Evolutionary conservation across 1,140 invertebrate species (phyloP).

Genomic region (Himalopsyche phryganea): DNA sequence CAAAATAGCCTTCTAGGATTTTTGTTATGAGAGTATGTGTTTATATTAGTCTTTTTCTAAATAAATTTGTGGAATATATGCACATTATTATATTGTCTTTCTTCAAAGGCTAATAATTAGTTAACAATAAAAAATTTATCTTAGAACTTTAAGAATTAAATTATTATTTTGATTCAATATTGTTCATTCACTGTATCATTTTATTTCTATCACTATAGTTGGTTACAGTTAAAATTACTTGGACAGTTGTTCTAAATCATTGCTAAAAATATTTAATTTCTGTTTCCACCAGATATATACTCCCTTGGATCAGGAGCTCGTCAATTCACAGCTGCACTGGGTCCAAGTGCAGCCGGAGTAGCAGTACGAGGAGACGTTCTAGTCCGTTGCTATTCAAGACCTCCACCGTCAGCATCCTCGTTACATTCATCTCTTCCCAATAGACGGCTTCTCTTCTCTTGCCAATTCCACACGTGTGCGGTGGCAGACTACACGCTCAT

Average conservation of each 20-base stretch:
- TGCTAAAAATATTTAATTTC: too few relatives aligned
- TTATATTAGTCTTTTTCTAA: too few relatives aligned
- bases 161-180: neutral
- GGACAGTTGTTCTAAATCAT: too few relatives aligned
- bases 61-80: too few relatives aligned
- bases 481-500: constrained; percentile 77
- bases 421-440: constrained; percentile 31
- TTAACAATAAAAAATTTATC: too few relatives aligned
- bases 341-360: constrained; percentile 59
- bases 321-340: constrained; percentile 70
- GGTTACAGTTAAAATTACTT: too few relatives aligned
- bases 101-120: too few relatives aligned
- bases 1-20: too few relatives aligned
- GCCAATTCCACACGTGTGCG: constrained; percentile 91
- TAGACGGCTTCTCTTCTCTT: constrained; percentile 62
- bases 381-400: constrained; percentile 83
- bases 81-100: too few relatives aligned
- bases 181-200: neutral
- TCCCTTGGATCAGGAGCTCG: constrained; percentile 59
- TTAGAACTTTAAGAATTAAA: too few relatives aligned
- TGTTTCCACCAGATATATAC: constrained; percentile 60
- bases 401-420: constrained; percentile 37
- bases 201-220: neutral
- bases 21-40: too few relatives aligned
- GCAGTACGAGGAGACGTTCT: constrained; percentile 84